Conservation (phyloP, 2,113 vertebrate genomes). For the Phodopus roborovskii region DNA sequence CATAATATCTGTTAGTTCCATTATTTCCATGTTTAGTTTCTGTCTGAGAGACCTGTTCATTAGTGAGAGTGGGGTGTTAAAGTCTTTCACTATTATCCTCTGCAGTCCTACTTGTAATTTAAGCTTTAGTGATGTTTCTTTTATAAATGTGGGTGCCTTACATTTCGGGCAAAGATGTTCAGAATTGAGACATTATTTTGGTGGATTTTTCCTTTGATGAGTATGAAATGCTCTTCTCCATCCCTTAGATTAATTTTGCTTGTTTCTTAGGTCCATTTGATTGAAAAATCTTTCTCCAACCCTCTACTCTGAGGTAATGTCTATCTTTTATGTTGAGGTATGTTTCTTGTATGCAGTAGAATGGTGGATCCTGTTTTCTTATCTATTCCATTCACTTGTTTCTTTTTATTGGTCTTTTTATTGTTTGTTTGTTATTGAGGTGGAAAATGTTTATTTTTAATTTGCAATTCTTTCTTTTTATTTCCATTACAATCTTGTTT, state of each 20-base stretch:
- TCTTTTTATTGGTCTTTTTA: not conserved
- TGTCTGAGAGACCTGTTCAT: not conserved
- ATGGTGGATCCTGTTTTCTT: not conserved
- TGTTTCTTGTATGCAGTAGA: not conserved
- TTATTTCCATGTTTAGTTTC: not conserved
- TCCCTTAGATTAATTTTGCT: not conserved
- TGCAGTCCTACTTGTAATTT: not conserved
- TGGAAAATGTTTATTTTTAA: too few relatives aligned
- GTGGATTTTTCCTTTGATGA: not conserved
- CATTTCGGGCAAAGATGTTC: not conserved
- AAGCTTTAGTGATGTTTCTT: not conserved
- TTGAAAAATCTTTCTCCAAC: not conserved
- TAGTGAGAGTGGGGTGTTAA: not conserved
- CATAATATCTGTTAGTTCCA: not conserved
- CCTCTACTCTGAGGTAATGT: not conserved
- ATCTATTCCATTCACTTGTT: not conserved
- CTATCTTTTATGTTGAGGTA: not conserved
- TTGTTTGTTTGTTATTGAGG: too few relatives aligned
- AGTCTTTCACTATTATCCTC: not conserved
- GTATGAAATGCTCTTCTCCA: not conserved
- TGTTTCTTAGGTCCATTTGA: not conserved
- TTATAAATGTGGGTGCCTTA: not conserved
- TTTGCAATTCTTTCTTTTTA: too few relatives aligned
- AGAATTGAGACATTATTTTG: not conserved
- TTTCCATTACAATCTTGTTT: too few relatives aligned